These are phyloP conservation scores for Sandelia bainsii DNA, from an alignment of 2,797 vertebrate genomes.

Conservation along the genomic window DNA sequence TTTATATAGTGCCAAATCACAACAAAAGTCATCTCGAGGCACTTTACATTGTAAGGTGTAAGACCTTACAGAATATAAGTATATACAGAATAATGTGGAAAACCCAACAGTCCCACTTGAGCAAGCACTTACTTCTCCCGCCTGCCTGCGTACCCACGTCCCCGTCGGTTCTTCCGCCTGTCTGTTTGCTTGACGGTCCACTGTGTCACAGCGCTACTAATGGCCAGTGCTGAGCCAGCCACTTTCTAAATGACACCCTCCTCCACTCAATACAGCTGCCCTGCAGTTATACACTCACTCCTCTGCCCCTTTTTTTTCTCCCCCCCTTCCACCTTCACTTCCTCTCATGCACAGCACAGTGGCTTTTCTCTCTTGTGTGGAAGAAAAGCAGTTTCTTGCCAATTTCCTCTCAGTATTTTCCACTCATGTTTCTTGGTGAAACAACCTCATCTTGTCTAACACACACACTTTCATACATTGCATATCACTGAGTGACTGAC, in stretches of 20 bases:
- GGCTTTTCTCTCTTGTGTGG: constrained; percentile 37
- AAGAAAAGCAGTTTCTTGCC: constrained; percentile 63
- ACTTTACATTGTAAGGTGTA: no score
- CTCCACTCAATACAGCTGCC: constrained; percentile 80
- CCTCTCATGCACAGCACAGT: constrained; percentile 49
- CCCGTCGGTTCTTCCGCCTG: constrained; percentile 51
- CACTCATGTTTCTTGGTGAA: constrained; percentile 68
- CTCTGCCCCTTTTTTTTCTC: constrained; percentile 24
- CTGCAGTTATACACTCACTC: constrained; percentile 68
- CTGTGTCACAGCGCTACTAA: constrained; percentile 81
- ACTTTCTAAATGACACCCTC: constrained; percentile 83
- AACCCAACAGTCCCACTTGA: no score
- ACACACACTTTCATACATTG: constrained; percentile 62
- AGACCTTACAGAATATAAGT: no score
- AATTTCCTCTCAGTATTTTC: constrained; percentile 63
- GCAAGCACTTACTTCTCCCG: no score
- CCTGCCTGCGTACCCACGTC: constrained; percentile 2
- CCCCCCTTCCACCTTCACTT: constrained; percentile 43
- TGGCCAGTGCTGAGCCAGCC: constrained; percentile 84
- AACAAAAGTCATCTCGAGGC: no score
- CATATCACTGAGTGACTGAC: constrained; percentile 60
- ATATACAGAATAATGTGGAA: no score
- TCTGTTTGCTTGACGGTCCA: constrained; percentile 72
- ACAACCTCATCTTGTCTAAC: constrained; percentile 52
- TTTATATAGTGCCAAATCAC: no score